Evolutionary conservation across 2,888 invertebrate genomes (phyloP).

Genomic region (Callyntrura guangdongensis): DNA sequence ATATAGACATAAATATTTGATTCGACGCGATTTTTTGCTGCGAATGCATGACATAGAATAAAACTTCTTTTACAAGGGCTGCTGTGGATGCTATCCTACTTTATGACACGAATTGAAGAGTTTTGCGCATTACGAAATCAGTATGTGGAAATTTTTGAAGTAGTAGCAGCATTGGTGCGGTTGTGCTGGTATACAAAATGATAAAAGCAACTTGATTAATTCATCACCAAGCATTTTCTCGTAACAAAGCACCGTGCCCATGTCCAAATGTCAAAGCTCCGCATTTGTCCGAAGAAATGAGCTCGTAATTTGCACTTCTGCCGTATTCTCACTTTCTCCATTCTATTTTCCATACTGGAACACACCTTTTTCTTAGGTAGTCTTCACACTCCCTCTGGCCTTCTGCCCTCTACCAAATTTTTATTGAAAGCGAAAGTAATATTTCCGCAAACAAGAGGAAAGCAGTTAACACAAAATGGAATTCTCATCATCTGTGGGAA

Average conservation of each 20-base stretch:
- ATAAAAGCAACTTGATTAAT: constrained; percentile 26
- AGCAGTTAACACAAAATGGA: no score
- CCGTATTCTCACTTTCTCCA: background rate
- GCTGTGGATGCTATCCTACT: background rate
- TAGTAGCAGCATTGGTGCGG: background rate
- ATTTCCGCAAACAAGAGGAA: no score
- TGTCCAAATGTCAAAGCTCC: constrained; percentile 28
- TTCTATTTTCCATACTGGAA: background rate
- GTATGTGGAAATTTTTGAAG: background rate
- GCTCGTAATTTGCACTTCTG: constrained; percentile 35
- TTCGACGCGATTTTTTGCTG: background rate
- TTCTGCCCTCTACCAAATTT: background rate
- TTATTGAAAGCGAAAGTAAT: background rate
- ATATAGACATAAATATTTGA: constrained; percentile 21
- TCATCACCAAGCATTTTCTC: constrained; percentile 28
- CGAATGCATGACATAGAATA: background rate
- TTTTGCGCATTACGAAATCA: background rate
- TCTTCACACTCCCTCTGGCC: background rate
- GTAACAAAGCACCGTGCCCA: constrained; percentile 8
- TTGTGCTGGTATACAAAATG: background rate
- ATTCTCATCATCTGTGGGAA: no score
- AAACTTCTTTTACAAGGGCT: background rate
- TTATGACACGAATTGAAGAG: background rate
- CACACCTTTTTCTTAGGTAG: background rate
- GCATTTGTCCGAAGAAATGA: constrained; percentile 24